Evolutionary conservation across 2,888 invertebrate genomes (phyloP).

Genomic region (Pseudococcus jackbeardsleyi): DNA sequence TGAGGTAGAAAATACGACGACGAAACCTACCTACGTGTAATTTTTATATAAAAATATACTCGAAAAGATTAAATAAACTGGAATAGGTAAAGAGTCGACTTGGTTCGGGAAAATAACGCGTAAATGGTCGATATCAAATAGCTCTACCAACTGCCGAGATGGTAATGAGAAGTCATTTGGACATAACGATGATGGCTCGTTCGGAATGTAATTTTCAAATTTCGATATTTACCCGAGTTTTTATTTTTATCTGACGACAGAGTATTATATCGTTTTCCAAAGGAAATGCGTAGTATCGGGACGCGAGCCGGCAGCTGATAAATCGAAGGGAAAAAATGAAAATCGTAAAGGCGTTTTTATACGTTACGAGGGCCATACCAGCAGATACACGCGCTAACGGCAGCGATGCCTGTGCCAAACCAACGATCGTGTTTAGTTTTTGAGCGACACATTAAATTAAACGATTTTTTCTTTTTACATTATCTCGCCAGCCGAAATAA

Average conservation of each 20-base stretch:
- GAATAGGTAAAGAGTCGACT: background rate
- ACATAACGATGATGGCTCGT: constrained; percentile 35
- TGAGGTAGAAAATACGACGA: background rate
- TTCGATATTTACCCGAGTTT: constrained; percentile 18
- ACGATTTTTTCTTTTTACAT: constrained; percentile 10
- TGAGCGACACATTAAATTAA: constrained; percentile 44
- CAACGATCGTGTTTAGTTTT: background rate
- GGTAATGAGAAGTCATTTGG: constrained; percentile 19
- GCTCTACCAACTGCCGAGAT: constrained; percentile 31
- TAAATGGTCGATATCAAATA: background rate
- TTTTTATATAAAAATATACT: background rate
- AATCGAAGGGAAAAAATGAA: constrained; percentile 14
- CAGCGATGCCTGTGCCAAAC: background rate
- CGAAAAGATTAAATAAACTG: constrained; percentile 7
- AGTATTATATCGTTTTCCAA: background rate
- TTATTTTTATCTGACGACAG: background rate
- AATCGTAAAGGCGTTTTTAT: constrained; percentile 11
- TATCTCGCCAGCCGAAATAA: constrained; percentile 5
- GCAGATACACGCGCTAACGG: background rate
- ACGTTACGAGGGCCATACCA: background rate
- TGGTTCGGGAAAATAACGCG: background rate
- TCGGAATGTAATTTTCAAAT: constrained; percentile 27
- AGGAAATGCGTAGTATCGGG: constrained; percentile 4
- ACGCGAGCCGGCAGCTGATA: background rate
- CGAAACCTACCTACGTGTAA: background rate